These are phyloP conservation scores for Eulacestoma nigropectus DNA, from an alignment of 2,113 vertebrate species.

Conservation along the genomic window DNA sequence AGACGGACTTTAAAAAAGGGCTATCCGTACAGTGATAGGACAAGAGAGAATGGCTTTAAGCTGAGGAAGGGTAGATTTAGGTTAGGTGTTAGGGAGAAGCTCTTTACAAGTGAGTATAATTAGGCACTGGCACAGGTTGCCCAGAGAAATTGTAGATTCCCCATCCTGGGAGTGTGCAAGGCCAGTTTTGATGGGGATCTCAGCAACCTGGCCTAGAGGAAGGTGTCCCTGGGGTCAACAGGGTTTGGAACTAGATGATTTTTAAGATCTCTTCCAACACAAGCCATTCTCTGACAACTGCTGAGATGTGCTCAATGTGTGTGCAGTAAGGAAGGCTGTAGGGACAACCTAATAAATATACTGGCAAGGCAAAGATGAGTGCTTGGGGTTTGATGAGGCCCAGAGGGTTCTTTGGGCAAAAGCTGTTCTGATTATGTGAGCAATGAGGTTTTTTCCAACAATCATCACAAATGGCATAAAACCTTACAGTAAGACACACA, in stretches of 20 bases:
- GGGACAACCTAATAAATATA: neutral
- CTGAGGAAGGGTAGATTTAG: neutral
- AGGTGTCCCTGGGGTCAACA: neutral
- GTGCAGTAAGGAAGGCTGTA: neutral
- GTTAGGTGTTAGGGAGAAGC: neutral
- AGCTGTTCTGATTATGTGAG: neutral
- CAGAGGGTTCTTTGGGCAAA: neutral
- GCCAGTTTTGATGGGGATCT: neutral
- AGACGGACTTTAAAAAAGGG: neutral
- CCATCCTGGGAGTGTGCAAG: neutral
- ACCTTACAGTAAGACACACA: neutral
- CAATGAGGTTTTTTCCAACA: neutral
- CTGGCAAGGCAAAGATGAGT: neutral
- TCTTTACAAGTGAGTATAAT: neutral
- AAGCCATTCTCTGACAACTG: neutral
- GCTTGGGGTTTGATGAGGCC: neutral
- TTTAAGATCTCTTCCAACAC: neutral
- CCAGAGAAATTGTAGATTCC: neutral
- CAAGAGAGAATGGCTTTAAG: neutral
- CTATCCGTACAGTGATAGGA: neutral
- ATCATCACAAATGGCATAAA: neutral
- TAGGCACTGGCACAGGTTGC: neutral
- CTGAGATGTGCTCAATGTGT: neutral
- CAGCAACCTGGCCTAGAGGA: neutral
- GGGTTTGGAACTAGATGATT: neutral